phyloP scores from a whole-genome alignment of 2,113 vertebrate genomes.

The Eonycteris spelaea region DNA sequence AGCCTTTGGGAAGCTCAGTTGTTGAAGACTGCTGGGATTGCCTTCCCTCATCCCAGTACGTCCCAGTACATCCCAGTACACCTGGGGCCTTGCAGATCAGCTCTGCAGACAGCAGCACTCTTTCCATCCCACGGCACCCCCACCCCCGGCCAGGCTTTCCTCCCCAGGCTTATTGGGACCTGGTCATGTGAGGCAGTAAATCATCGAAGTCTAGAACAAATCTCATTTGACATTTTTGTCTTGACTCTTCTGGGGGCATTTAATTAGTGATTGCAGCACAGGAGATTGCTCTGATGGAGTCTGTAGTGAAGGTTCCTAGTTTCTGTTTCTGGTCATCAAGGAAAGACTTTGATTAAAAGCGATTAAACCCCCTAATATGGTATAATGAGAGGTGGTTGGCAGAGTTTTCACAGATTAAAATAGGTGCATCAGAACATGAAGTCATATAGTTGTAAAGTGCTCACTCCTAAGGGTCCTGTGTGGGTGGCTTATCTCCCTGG shows the following conservation, averaged over 20 bases:
- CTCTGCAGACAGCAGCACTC: neutral
- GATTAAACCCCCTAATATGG: slow-evolving; percentile 72
- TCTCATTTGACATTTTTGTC: slow-evolving; percentile 77
- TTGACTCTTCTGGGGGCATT: slow-evolving; percentile 80
- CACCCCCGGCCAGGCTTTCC: neutral
- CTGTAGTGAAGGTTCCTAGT: slow-evolving; percentile 70
- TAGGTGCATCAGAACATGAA: neutral
- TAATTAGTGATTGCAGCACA: slow-evolving; percentile 78
- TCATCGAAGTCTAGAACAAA: slow-evolving; percentile 75
- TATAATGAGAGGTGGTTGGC: slow-evolving; percentile 33
- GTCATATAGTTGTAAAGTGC: neutral
- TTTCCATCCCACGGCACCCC: neutral
- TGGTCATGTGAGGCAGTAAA: slow-evolving; percentile 67
- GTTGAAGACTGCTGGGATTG: neutral
- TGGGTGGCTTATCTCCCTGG: neutral
- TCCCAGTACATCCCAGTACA: neutral
- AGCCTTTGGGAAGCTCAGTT: neutral
- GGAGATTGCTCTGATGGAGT: slow-evolving; percentile 51
- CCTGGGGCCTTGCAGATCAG: neutral
- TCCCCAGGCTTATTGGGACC: slow-evolving; percentile 57
- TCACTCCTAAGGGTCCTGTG: neutral
- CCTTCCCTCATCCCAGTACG: accelerated
- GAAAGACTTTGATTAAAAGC: slow-evolving; percentile 77
- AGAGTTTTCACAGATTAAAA: neutral
- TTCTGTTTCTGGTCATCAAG: slow-evolving; percentile 78